Conservation (phyloP, 2,113 vertebrate species). For the Cynoglossus semilaevis region DNA sequence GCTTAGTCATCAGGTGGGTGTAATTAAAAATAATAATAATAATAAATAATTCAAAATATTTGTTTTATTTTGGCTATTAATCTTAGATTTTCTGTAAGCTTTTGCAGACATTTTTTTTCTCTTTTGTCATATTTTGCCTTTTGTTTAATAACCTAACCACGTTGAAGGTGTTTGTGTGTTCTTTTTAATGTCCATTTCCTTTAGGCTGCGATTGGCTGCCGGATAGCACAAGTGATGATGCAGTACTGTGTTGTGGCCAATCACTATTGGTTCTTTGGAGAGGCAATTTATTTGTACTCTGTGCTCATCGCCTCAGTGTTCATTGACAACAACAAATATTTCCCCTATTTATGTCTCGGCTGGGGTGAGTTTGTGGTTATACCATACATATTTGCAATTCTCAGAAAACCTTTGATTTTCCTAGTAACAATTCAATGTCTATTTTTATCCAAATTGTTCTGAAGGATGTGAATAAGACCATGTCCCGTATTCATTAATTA, state of each 20-base stretch:
- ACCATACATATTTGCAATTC: background rate
- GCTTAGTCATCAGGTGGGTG: conserved; percentile 73
- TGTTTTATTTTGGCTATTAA: background rate
- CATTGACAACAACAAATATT: conserved; percentile 79
- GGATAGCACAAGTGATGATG: conserved; percentile 80
- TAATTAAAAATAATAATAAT: too few species aligned
- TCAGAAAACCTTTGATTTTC: too few species aligned
- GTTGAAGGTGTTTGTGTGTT: too few species aligned
- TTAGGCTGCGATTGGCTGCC: conserved; percentile 80
- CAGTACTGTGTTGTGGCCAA: conserved; percentile 86
- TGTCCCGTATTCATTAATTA: too few species aligned
- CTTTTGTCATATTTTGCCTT: too few species aligned
- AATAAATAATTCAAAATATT: background rate
- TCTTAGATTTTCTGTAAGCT: too few species aligned
- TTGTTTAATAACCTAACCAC: too few species aligned
- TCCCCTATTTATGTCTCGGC: conserved; percentile 80
- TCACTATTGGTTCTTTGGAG: conserved; percentile 86
- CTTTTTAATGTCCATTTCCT: background rate
- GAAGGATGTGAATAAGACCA: too few species aligned
- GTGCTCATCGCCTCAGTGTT: conserved; percentile 82
- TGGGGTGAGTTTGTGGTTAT: conserved; percentile 73
- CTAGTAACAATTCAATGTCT: too few species aligned
- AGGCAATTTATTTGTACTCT: conserved; percentile 82
- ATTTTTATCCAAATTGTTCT: too few species aligned
- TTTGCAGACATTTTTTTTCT: too few species aligned